Base-by-base conservation (phyloP, 1,140 invertebrate species). In the Saxidomus purpurata region DNA sequence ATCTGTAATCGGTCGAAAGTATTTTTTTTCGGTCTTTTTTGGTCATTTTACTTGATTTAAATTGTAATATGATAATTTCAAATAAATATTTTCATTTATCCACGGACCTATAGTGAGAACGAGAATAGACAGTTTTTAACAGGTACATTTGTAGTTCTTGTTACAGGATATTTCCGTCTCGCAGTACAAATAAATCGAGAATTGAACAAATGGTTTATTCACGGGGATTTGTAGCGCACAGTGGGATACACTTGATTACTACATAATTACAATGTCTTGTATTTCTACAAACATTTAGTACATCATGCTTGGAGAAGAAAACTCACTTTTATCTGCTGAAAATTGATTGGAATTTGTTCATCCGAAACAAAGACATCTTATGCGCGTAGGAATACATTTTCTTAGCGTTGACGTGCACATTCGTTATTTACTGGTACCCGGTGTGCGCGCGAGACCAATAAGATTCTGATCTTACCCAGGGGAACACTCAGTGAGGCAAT, bases 351-450 rank as follows among this genome's bases (percentile, higher is more conserved):
- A 79, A 38, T 52, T 49, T 52, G 1, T 55, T 79, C 47, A 52
- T 36, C 25, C 43, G 47, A 79, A 79, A 79, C 76, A 79, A 79
- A 79, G 76, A 79, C 76, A 55, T 79, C 76, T 79, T 79, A 49
- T 59, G 76, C n/a, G 76, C 76, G 76, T n/a, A 79, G 47, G 28
- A 49, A 79, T 55, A 79, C 47, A 34, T 55, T 19, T n/a, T 59
- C 76, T 79, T 43, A 13, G 43, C 25, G 49, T 49, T 79, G 76
- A 79, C 76, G 76, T 31, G 49, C 19, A 55, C 8, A 2, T 49
- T 36, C 76, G 76, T 79, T 59, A 79, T 79, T 79, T 79, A 79
- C 76, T 79, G 47, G 76, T 79, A 79, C 76, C 76, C 76, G 47
- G 76, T 63, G 80, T 17, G 80, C 52, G 28, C 80, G 55, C 22